Conservation (phyloP, 1,140 invertebrate species). For the Lordiphosa mommai region DNA sequence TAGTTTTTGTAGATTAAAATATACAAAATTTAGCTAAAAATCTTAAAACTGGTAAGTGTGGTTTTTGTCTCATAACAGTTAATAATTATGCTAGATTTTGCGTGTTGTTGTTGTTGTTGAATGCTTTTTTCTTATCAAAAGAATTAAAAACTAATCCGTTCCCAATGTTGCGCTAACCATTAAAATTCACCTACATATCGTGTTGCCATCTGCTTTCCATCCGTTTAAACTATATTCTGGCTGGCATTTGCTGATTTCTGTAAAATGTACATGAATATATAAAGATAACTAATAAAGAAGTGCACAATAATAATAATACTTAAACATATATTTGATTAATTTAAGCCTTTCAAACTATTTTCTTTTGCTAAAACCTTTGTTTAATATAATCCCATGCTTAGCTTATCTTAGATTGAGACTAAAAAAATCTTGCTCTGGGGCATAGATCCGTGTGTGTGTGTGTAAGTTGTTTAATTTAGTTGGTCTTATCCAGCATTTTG, state of each 20-base stretch:
- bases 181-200: slow-evolving; percentile 51
- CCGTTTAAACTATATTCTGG: slow-evolving; percentile 27
- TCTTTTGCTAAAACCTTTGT: slow-evolving; percentile 8
- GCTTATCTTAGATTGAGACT: slow-evolving; percentile 22
- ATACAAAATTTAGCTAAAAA: slow-evolving; percentile 78
- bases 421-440: slow-evolving; percentile 38
- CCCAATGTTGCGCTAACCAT: slow-evolving; percentile 23
- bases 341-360: slow-evolving; percentile 38
- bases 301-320: slow-evolving; percentile 2
- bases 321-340: slow-evolving; percentile 15
- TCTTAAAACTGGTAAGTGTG: slow-evolving; percentile 62
- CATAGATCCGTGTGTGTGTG: slow-evolving; percentile 20
- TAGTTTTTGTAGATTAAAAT: slow-evolving; percentile 71
- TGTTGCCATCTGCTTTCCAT: slow-evolving; percentile 15
- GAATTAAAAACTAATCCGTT: slow-evolving; percentile 36
- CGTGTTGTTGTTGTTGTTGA: slow-evolving; percentile 16
- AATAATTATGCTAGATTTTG: slow-evolving; percentile 67
- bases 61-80: slow-evolving; percentile 71
- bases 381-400: not conserved
- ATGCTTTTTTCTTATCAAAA: slow-evolving; percentile 14
- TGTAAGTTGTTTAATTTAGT: slow-evolving; percentile 60
- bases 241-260: slow-evolving; percentile 51
- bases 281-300: slow-evolving; percentile 24
- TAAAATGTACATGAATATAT: slow-evolving; percentile 35
- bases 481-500: slow-evolving; percentile 70